Conservation (phyloP, 37 sponge, comb jelly and placozoan genomes). For the Aphrocallistes beatrix region DNA sequence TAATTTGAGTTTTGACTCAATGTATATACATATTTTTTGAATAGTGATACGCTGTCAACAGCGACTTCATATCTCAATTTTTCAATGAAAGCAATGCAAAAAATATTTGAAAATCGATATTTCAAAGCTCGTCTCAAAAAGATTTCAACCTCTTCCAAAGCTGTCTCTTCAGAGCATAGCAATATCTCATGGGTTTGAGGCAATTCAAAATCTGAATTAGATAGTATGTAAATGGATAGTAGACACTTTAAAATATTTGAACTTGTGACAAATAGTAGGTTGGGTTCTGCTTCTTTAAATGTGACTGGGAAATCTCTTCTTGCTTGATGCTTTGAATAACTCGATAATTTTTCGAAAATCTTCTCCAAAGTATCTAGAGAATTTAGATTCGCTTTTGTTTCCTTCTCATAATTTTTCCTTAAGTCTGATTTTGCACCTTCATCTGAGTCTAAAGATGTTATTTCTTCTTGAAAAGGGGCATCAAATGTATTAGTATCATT, state of each 20-base stretch:
- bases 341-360: no score
- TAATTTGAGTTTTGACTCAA: not conserved
- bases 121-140: not conserved
- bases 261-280: not conserved
- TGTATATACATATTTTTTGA: not conserved
- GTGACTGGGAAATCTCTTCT: no score
- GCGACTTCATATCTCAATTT: not conserved
- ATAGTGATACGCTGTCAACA: not conserved
- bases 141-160: not conserved
- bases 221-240: not conserved
- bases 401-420: no score
- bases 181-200: not conserved
- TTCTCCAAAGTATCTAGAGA: no score
- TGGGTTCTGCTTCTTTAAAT: not conserved
- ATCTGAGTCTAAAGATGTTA: no score
- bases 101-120: not conserved
- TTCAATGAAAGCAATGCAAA: not conserved
- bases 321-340: no score
- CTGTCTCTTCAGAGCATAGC: not conserved
- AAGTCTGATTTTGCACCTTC: no score
- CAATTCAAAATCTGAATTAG: not conserved
- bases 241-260: not conserved
- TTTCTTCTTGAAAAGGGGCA: no score
- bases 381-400: no score
- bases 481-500: no score